These are phyloP conservation scores for Eristalis arbustorum DNA, from an alignment of 2,888 invertebrate species.

Conservation along the genomic window DNA sequence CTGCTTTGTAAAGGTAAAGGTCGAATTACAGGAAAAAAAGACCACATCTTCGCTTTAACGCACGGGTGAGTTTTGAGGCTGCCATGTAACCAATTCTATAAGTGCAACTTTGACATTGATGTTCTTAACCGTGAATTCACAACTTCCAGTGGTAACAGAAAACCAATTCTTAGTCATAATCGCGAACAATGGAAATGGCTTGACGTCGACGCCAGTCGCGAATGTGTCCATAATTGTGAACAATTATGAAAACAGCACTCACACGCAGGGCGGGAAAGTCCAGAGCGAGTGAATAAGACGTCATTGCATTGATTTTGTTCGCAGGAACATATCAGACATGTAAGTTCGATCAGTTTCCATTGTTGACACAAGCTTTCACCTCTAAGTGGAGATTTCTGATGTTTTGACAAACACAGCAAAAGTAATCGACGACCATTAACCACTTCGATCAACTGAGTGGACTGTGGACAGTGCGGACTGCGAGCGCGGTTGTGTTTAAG, in stretches of 20 bases:
- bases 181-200: constrained; percentile 18
- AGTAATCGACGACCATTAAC: constrained; percentile 9
- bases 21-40: constrained; percentile 14
- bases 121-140: constrained; percentile 36
- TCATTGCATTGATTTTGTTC: neutral
- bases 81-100: constrained; percentile 29
- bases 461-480: neutral
- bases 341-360: neutral
- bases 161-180: constrained; percentile 21
- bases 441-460: neutral
- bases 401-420: neutral
- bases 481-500: neutral
- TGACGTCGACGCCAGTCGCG: constrained; percentile 2
- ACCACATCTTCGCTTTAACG: constrained; percentile 1
- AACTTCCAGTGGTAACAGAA: constrained; percentile 20
- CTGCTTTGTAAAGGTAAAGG: neutral
- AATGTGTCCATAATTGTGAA: constrained; percentile 1
- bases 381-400: neutral
- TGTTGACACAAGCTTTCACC: neutral
- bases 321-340: neutral
- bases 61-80: neutral
- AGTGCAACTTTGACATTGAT: constrained; percentile 43
- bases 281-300: constrained; percentile 24
- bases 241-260: neutral
- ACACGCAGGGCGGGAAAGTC: neutral